A percentile compares a stretch with the other conserved stretches of the same genome.
Conservation (phyloP, 35 echinoderm and acorn worm species). For the Lytechinus variegatus region DNA sequence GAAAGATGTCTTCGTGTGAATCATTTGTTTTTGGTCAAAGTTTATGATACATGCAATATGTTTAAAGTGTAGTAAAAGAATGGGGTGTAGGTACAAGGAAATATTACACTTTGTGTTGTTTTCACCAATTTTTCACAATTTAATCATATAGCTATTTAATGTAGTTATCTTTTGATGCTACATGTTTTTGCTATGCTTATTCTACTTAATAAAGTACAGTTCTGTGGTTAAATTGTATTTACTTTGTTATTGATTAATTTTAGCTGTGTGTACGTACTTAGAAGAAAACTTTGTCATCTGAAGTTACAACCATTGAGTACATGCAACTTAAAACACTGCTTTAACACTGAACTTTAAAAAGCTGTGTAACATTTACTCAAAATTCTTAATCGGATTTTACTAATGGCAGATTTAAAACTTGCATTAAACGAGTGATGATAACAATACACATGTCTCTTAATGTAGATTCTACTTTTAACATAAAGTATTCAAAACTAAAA, state of each 20-base stretch:
- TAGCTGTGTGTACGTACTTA: no score
- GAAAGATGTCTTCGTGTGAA: no score
- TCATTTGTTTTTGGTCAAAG: neutral
- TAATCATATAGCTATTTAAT: no score
- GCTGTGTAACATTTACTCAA: conserved; percentile 6
- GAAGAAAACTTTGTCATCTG: no score
- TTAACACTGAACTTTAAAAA: conserved; percentile 11
- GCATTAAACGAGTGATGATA: conserved; percentile 10
- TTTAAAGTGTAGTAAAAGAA: neutral
- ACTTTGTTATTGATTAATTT: conserved; percentile 28
- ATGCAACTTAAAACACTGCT: conserved; percentile 16
- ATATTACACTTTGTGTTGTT: neutral
- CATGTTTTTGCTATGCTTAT: neutral
- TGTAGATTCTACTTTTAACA: no score
- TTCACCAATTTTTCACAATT: conserved; percentile 11
- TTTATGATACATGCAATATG: neutral
- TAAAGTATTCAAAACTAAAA: no score
- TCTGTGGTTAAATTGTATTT: conserved; percentile 29
- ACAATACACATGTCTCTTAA: no score
- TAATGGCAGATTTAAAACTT: conserved; percentile 34
- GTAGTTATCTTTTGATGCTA: conserved; percentile 39
- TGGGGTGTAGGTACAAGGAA: neutral
- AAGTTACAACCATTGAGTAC: conserved; percentile 24
- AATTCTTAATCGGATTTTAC: conserved; percentile 28
- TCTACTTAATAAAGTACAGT: conserved; percentile 39